Evolutionary conservation across 1,140 invertebrate genomes (phyloP), one percentile per base, ranked within the genome.

Genomic region (Drosophila mayri): DNA sequence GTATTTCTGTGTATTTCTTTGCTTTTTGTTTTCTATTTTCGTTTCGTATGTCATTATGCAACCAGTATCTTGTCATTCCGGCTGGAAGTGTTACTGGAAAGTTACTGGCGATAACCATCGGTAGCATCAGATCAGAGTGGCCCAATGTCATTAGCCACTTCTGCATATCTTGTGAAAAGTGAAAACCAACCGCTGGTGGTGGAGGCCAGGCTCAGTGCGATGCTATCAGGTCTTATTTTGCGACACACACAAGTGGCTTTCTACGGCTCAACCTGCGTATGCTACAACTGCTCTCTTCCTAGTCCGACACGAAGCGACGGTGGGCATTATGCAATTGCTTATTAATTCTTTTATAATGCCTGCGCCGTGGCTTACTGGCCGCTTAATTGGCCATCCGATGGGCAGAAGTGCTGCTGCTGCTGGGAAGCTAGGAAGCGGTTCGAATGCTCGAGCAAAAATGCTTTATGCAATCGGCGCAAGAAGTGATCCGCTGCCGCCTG

Each of bases 381-480:
- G 79, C 74, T 85, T 86, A 85, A 85, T 84, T 85, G 81, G 81
- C 77, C 81, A 73, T 62, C 60, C 76, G 79, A 80, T 73, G 80
- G 76, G 38, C 49, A 50, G 50, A 60, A 50, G 61, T 64, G 41
- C 62, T 44, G 35, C 62, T 44, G 37, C 47, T 61, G 46, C 43
- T 25, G 54, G 32, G 43, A 67, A 61, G 46, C 44, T 30, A 37
- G 61, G 44, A 58, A 71, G 63, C 57, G 40, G 32, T 52, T 50
- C 25, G 52, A 49, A 44, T 35, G 40, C 57, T 12, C 43, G 49
- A 49, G 14, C 68, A 64, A 22, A 41, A 25, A 20, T 28, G 63
- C 6, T 76, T 76, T 76, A 76, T 76, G 73, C 73, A 76, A 76
- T 65, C 47, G 61, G 30, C 37, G 28, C 37, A 2, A 38, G 55